Conservation (phyloP, 2,113 vertebrate genomes). For the Ophthalmolycus amberensis region DNA sequence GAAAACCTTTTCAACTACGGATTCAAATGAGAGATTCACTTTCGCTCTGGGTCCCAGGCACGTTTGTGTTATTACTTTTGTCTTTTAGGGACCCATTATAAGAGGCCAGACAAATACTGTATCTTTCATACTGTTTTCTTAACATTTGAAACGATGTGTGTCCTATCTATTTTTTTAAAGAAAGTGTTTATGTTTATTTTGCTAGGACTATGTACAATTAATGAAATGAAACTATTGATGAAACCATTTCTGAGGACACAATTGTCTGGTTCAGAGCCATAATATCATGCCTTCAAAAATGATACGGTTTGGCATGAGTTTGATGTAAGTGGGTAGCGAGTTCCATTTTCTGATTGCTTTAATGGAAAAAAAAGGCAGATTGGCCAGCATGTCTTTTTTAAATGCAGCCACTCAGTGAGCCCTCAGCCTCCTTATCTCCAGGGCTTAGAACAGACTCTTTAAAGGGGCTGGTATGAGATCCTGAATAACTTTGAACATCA, state of each 20-base stretch:
- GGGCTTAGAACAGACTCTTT: conserved; percentile 37
- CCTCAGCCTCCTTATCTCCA: conserved; percentile 49
- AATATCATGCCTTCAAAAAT: conserved; percentile 46
- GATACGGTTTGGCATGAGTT: conserved; percentile 22
- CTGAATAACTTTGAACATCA: conserved; percentile 47
- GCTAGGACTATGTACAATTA: neutral
- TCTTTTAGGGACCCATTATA: conserved; percentile 31
- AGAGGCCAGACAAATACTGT: neutral
- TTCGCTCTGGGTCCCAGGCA: neutral
- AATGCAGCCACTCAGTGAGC: conserved; percentile 36
- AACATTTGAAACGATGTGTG: neutral
- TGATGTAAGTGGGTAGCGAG: conserved; percentile 27
- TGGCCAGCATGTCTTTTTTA: conserved; percentile 49
- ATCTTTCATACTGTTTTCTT: neutral
- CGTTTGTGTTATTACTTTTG: conserved; percentile 44
- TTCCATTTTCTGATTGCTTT: conserved; percentile 56
- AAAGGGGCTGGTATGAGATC: conserved; percentile 34
- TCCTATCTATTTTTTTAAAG: neutral
- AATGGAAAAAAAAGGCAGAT: conserved; percentile 48
- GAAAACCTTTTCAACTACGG: conserved; percentile 13
- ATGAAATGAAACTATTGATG: conserved; percentile 8
- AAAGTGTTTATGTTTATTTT: neutral
- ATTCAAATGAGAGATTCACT: conserved; percentile 37
- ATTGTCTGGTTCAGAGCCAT: conserved; percentile 14
- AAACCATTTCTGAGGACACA: conserved; percentile 14